Evolutionary conservation across 2,797 vertebrate genomes (phyloP).

Genomic region (Anguilla marmorata): DNA sequence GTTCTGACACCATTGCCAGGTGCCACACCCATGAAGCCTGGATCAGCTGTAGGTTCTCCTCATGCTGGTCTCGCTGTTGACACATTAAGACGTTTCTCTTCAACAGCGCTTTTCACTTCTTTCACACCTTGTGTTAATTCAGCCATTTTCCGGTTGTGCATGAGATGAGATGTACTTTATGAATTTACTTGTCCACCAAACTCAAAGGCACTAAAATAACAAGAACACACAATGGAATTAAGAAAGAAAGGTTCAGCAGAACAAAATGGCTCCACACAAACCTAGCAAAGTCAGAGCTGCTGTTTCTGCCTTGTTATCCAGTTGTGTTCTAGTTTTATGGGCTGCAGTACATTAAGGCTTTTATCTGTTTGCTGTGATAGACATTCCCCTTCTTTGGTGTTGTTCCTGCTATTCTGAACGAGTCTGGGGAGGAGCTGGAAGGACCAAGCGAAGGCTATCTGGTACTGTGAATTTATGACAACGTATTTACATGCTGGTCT

Average conservation of each 20-base stretch:
- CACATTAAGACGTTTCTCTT: background rate
- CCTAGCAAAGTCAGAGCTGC: background rate
- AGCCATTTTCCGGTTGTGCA: background rate
- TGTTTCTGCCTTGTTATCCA: background rate
- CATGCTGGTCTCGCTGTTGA: background rate
- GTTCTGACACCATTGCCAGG: slow-evolving; percentile 91
- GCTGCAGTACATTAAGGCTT: background rate
- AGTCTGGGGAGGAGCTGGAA: slow-evolving; percentile 92
- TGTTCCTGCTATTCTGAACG: slow-evolving; percentile 89
- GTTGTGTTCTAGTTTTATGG: background rate
- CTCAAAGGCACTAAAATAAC: background rate
- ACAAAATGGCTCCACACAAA: background rate
- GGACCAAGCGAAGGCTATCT: slow-evolving; percentile 93
- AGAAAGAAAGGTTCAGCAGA: background rate
- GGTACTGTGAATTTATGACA: slow-evolving; percentile 66
- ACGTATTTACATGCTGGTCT: background rate
- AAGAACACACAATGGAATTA: background rate
- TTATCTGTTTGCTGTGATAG: slow-evolving; percentile 59
- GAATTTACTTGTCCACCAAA: background rate
- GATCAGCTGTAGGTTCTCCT: slow-evolving; percentile 87
- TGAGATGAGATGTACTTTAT: background rate
- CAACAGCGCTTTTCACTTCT: background rate
- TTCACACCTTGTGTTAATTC: background rate
- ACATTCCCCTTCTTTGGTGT: slow-evolving; percentile 96
- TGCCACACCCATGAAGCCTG: slow-evolving; percentile 90